Base-by-base conservation (phyloP, 1,140 invertebrate genomes). In the Drosophila sp. region DNA sequence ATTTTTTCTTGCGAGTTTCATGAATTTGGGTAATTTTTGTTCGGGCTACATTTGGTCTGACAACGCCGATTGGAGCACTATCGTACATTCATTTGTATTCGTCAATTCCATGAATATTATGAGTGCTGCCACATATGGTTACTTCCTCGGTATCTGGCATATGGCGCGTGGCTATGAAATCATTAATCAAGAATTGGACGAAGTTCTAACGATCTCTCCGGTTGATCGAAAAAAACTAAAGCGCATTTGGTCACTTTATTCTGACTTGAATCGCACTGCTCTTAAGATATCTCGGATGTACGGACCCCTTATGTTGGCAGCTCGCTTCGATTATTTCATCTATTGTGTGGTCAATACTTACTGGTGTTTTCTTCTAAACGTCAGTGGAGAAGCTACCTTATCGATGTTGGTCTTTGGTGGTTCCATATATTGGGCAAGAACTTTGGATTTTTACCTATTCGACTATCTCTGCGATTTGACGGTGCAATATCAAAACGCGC, bases 101-200 rank as follows among this genome's bases (percentile, higher is more conserved):
- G 3, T 17, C 4, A 77, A 68, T 54, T 32, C 29, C 8, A 27
- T 27, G 7, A 81, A 70, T 55, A 64, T 78, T 2, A 27, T 77
- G 27, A 3, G 44, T 1, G 25, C 70, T 5, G 74, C 81, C 1
- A 69, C 70, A 0, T 70, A 70, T 65, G 41, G 70, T 0, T 87
- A 82, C 10, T 85, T 68, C 17, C 40, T 87, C 7, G 66, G 62
- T 1, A 5, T 87, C 0, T 85, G 82, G 82, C 64, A 79, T 8
- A 72, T 85, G 17, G 60, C 71, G 3, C 44, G 60, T 1, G 69
- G 68, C 4, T 82, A 76, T 41, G 54, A 76, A 29, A 66, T 33
- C 23, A 58, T 85, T 23, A 82, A 79, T 33, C 2, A 7, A 0
- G 60, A 60, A 0, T 2, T 85, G 25, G 47, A 72, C 1, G 32